A percentile compares a stretch with the other conserved stretches of the same genome.
These are phyloP conservation scores for Lathronympha strigana DNA, from an alignment of 2,888 invertebrate species.

Conservation along the genomic window DNA sequence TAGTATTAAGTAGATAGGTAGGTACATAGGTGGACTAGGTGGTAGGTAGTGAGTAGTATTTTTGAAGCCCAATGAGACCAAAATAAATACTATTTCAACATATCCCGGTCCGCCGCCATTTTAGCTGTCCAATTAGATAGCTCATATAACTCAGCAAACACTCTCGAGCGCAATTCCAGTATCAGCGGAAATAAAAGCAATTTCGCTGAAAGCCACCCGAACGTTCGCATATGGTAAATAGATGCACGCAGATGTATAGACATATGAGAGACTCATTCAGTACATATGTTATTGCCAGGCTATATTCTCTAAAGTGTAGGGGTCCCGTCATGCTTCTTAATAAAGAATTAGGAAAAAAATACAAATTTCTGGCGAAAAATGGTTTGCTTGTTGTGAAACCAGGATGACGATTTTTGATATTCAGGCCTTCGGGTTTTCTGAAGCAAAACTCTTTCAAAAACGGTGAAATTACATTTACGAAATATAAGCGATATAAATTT, in stretches of 20 bases:
- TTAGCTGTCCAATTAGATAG: constrained; percentile 29
- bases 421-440: too few relatives aligned
- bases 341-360: too few relatives aligned
- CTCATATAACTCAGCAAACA: constrained; percentile 26
- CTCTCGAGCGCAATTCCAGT: constrained; percentile 48
- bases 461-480: too few relatives aligned
- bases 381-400: too few relatives aligned
- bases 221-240: constrained; percentile 55
- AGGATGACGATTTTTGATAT: too few relatives aligned
- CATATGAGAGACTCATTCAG: not conserved
- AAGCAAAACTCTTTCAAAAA: too few relatives aligned
- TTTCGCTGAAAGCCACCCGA: constrained; percentile 60
- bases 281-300: not conserved
- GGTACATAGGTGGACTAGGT: too few relatives aligned
- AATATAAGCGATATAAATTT: too few relatives aligned
- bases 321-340: too few relatives aligned
- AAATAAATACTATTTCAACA: not conserved
- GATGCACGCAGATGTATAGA: constrained; percentile 45
- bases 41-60: too few relatives aligned
- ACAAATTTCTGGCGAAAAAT: too few relatives aligned
- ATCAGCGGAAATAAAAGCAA: constrained; percentile 60
- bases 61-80: not conserved
- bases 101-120: not conserved
- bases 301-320: not conserved
- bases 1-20: too few relatives aligned